Conservation (phyloP, 1,140 invertebrate genomes). For the Drosophila chauvacae region DNA sequence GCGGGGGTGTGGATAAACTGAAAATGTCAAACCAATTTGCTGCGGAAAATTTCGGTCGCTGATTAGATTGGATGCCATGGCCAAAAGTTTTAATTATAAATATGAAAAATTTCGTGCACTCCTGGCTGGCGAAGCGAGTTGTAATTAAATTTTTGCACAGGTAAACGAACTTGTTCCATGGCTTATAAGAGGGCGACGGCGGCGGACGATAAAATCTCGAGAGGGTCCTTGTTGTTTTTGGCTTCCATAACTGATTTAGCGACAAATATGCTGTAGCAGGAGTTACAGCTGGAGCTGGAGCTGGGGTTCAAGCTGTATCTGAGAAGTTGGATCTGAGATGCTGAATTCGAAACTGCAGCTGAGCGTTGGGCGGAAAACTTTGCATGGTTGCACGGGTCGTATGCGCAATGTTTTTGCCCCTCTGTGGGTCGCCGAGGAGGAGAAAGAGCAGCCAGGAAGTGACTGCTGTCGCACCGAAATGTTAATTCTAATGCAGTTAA, state of each 20-base stretch:
- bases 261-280: slow-evolving; percentile 38
- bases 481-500: slow-evolving; percentile 77
- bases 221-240: slow-evolving; percentile 17
- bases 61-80: slow-evolving; percentile 68
- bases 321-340: slow-evolving; percentile 8
- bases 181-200: background rate
- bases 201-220: slow-evolving; percentile 26
- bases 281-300: background rate
- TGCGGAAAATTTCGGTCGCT: slow-evolving; percentile 55
- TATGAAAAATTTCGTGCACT: slow-evolving; percentile 58
- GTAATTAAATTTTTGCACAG: slow-evolving; percentile 69
- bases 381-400: slow-evolving; percentile 25
- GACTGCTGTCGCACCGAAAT: slow-evolving; percentile 47
- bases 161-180: slow-evolving; percentile 47
- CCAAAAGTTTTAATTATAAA: slow-evolving; percentile 76
- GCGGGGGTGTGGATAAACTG: slow-evolving; percentile 34
- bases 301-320: slow-evolving; percentile 5
- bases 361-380: slow-evolving; percentile 27
- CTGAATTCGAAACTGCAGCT: background rate
- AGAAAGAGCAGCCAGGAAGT: slow-evolving; percentile 52
- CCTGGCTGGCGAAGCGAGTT: slow-evolving; percentile 32
- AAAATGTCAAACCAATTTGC: slow-evolving; percentile 73
- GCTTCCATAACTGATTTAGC: slow-evolving; percentile 55
- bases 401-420: slow-evolving; percentile 52
- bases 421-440: background rate